These are phyloP conservation scores for Rhynchopsitta pachyrhyncha DNA, from an alignment of 2,113 vertebrate species.

Conservation along the genomic window DNA sequence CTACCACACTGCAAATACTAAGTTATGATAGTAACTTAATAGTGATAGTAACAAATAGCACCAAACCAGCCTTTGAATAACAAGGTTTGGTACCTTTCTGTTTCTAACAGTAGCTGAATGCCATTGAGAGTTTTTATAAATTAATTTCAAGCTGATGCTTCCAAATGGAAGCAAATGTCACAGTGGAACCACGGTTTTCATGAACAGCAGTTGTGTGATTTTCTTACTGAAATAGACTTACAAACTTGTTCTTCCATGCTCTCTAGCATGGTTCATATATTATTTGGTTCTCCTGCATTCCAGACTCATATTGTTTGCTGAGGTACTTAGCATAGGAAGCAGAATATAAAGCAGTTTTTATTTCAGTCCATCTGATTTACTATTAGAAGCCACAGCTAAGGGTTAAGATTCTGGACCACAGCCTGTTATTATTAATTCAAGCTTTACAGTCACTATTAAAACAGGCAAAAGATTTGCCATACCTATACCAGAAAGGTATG, in stretches of 20 bases:
- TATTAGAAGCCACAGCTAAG: background rate
- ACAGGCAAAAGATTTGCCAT: background rate
- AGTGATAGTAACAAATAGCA: background rate
- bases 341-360: background rate
- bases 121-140: background rate
- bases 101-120: background rate
- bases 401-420: background rate
- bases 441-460: background rate
- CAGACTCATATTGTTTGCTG: conserved; percentile 9
- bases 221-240: background rate
- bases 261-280: background rate
- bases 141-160: background rate
- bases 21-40: background rate
- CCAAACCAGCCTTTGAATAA: background rate
- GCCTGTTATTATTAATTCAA: background rate
- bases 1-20: background rate
- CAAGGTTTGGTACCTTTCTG: background rate
- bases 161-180: background rate
- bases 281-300: background rate
- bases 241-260: background rate
- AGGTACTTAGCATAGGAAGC: background rate
- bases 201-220: background rate
- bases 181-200: background rate
- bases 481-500: background rate
- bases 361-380: background rate